A percentile compares a stretch with the other conserved stretches of the same genome.
phyloP scores from a whole-genome alignment of 1,140 invertebrate species.

The Lasioglossum baleicum region DNA sequence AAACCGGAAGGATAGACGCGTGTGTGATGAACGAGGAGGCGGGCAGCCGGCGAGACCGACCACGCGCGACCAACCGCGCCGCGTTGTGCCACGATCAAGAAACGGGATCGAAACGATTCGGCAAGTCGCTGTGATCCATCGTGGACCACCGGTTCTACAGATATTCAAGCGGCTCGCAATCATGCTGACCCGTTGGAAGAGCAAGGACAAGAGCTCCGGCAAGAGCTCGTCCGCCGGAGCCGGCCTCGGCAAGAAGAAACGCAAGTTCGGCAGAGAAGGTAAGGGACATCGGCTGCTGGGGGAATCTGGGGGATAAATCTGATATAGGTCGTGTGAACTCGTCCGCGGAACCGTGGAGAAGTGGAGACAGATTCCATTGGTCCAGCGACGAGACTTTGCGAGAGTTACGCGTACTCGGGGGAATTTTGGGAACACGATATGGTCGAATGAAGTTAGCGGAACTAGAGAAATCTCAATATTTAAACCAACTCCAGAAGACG shows the following conservation, averaged over 20 bases:
- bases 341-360: no score
- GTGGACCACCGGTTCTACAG: slow-evolving; percentile 8
- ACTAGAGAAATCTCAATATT: no score
- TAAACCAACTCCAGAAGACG: no score
- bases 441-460: no score
- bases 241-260: slow-evolving; percentile 79
- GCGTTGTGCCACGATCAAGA: slow-evolving; percentile 23
- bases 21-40: slow-evolving; percentile 42
- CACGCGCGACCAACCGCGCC: no score
- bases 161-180: slow-evolving; percentile 53
- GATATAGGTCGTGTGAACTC: no score
- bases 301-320: no score
- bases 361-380: no score
- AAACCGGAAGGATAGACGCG: background rate
- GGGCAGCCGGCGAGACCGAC: background rate
- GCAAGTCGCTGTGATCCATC: background rate
- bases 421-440: no score
- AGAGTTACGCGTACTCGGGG: no score
- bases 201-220: slow-evolving; percentile 81
- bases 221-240: slow-evolving; percentile 76
- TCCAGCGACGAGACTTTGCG: no score
- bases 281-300: slow-evolving; percentile 38
- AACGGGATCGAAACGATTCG: background rate
- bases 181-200: slow-evolving; percentile 82
- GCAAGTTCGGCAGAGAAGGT: slow-evolving; percentile 81